Percentiles rank a stretch among this genome's conserved stretches.
Conservation (phyloP, 2,797 vertebrate genomes). For the Gymnodraco acuticeps region DNA sequence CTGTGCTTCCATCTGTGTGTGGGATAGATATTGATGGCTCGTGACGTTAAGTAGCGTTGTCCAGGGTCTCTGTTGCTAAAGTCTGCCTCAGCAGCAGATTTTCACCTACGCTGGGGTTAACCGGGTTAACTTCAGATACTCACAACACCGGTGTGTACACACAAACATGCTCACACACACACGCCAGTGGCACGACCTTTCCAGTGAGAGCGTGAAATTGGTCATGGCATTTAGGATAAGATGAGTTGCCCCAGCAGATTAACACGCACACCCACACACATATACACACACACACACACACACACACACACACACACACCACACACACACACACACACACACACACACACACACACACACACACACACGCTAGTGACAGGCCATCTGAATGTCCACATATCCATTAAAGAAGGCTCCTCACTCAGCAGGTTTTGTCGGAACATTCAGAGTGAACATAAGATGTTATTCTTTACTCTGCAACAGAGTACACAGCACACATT, state of each 20-base stretch:
- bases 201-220: slow-evolving; percentile 86
- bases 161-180: slow-evolving; percentile 50
- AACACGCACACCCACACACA: slow-evolving; percentile 37
- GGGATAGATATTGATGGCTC: slow-evolving; percentile 66
- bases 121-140: slow-evolving; percentile 76
- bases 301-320: slow-evolving; percentile 23
- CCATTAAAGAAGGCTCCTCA: slow-evolving; percentile 73
- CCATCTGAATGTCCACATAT: slow-evolving; percentile 80
- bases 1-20: slow-evolving; percentile 28
- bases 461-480: slow-evolving; percentile 54
- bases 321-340: slow-evolving; percentile 22
- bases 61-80: slow-evolving; percentile 66
- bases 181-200: slow-evolving; percentile 79
- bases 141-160: slow-evolving; percentile 53
- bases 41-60: slow-evolving; percentile 72
- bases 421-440: slow-evolving; percentile 80
- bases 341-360: slow-evolving; percentile 33
- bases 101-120: slow-evolving; percentile 79
- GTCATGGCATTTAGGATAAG: slow-evolving; percentile 83
- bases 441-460: slow-evolving; percentile 71
- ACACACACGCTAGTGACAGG: slow-evolving; percentile 69
- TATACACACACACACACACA: background rate
- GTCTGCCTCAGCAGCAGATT: slow-evolving; percentile 80
- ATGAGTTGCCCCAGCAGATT: slow-evolving; percentile 78
- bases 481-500: slow-evolving; percentile 11